Evolutionary conservation across 2,888 invertebrate species (phyloP).

Genomic region (Himalopsyche tibetana): DNA sequence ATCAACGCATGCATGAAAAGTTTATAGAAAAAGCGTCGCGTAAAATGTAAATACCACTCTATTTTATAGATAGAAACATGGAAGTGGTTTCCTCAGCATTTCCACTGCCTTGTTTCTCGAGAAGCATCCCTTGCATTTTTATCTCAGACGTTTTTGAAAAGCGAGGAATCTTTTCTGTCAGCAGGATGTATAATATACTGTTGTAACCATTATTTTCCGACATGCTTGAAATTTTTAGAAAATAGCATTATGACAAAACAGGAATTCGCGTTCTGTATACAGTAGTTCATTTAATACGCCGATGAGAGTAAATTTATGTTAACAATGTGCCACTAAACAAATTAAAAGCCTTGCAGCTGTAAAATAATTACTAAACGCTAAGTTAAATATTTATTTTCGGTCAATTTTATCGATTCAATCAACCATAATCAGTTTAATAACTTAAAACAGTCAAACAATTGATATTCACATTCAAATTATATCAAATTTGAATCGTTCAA

Average conservation of each 20-base stretch:
- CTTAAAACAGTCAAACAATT: too few relatives aligned
- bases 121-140: slow-evolving; percentile 50
- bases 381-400: too few relatives aligned
- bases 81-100: slow-evolving; percentile 51
- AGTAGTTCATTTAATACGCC: too few relatives aligned
- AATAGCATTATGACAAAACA: not conserved
- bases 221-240: not conserved
- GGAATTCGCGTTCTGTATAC: too few relatives aligned
- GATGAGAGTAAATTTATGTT: too few relatives aligned
- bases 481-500: too few relatives aligned
- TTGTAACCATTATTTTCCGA: not conserved
- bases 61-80: slow-evolving; percentile 58
- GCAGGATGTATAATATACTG: slow-evolving; percentile 1
- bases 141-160: slow-evolving; percentile 44
- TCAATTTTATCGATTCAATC: too few relatives aligned
- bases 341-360: too few relatives aligned
- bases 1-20: slow-evolving; percentile 22
- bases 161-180: slow-evolving; percentile 30
- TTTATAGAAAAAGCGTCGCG: slow-evolving; percentile 38
- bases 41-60: slow-evolving; percentile 58
- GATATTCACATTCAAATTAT: too few relatives aligned
- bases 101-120: slow-evolving; percentile 44
- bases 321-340: too few relatives aligned
- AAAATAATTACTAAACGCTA: too few relatives aligned
- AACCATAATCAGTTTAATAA: too few relatives aligned